Evolutionary conservation across 2,113 vertebrate species (phyloP).

Genomic region (Macroglossus sobrinus): DNA sequence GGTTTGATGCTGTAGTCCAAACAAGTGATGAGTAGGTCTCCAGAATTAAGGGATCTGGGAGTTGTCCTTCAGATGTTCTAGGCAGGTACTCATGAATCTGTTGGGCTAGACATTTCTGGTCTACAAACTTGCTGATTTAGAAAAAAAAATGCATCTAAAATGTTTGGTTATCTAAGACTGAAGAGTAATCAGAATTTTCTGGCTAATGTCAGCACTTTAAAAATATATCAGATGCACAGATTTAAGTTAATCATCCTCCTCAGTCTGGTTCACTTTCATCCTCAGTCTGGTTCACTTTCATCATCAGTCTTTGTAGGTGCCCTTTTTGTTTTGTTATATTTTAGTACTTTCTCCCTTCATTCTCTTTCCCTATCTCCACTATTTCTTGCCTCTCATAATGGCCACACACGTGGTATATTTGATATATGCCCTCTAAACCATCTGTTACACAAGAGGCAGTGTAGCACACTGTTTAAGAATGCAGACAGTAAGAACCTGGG

Average conservation of each 20-base stretch:
- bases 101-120: neutral
- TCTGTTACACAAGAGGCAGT: neutral
- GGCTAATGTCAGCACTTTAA: neutral
- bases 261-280: neutral
- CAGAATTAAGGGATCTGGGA: neutral
- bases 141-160: neutral
- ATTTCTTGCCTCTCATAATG: neutral
- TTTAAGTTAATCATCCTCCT: neutral
- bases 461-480: neutral
- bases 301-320: neutral
- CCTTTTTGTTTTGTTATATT: neutral
- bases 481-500: neutral
- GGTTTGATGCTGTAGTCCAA: neutral
- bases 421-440: neutral
- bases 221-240: neutral
- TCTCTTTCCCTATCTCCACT: neutral
- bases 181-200: slow-evolving; percentile 31
- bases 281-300: neutral
- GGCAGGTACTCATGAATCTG: neutral
- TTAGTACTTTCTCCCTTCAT: neutral
- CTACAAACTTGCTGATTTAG: neutral
- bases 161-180: neutral
- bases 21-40: neutral
- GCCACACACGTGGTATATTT: neutral
- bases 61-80: neutral